phyloP scores from a whole-genome alignment of 2,888 invertebrate species.

The Rotaria magnacalcarata region DNA sequence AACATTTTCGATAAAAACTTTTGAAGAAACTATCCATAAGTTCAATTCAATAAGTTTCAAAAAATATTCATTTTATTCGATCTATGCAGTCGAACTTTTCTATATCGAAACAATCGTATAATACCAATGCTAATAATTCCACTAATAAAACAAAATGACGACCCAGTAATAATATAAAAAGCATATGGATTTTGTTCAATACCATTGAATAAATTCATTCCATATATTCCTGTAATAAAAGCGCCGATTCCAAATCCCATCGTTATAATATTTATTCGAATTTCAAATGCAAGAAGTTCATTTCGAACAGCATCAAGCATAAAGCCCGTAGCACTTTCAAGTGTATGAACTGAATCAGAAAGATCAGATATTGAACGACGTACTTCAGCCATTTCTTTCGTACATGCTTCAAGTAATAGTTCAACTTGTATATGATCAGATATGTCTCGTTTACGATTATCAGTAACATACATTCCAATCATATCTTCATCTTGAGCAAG shows the following conservation, averaged over 20 bases:
- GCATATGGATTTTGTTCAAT: slow-evolving; percentile 19
- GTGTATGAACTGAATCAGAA: not conserved
- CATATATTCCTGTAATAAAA: not conserved
- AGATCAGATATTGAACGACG: slow-evolving; percentile 6
- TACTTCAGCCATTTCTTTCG: slow-evolving; percentile 30
- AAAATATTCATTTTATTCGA: not conserved
- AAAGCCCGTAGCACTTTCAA: slow-evolving; percentile 11
- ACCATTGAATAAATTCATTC: not conserved
- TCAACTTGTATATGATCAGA: slow-evolving; percentile 6
- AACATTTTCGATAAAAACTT: too few relatives aligned
- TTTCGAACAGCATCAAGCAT: slow-evolving; percentile 34
- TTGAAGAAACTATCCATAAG: too few relatives aligned
- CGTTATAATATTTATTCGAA: slow-evolving; percentile 20
- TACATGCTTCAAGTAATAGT: slow-evolving; percentile 25
- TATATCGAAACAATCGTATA: not conserved
- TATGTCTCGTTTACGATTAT: not conserved
- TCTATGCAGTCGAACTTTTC: not conserved
- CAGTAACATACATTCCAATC: slow-evolving; percentile 27
- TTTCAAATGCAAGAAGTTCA: slow-evolving; percentile 18
- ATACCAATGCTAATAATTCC: not conserved
- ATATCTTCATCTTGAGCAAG: slow-evolving; percentile 32
- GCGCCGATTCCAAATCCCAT: not conserved
- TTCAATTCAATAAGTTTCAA: not conserved
- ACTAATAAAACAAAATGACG: not conserved
- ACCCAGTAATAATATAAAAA: not conserved